Conservation (phyloP, 1,140 invertebrate genomes). For the Lordiphosa clarofinis region DNA sequence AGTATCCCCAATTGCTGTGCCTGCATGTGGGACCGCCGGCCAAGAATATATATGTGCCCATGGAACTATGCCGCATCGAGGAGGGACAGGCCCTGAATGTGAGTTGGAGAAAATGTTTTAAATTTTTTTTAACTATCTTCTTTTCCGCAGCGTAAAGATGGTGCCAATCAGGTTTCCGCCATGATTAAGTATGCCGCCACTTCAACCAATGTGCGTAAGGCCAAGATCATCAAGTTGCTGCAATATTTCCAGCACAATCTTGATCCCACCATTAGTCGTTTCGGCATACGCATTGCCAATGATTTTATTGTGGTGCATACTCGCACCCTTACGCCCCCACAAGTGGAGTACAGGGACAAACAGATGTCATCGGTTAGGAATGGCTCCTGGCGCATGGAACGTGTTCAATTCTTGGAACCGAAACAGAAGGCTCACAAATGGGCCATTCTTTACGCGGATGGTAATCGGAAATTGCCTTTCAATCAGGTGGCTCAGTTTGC, state of each 20-base stretch:
- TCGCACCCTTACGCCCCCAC: slow-evolving; percentile 82
- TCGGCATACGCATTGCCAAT: slow-evolving; percentile 81
- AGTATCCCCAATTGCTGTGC: slow-evolving; percentile 82
- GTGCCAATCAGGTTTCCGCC: slow-evolving; percentile 81
- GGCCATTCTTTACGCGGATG: slow-evolving; percentile 41
- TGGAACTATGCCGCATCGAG: slow-evolving; percentile 83
- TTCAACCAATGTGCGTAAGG: slow-evolving; percentile 81
- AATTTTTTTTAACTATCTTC: no score
- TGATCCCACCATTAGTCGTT: slow-evolving; percentile 81
- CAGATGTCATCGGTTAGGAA: slow-evolving; percentile 12
- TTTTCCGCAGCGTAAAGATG: slow-evolving; percentile 80
- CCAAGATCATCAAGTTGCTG: slow-evolving; percentile 84
- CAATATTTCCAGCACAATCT: slow-evolving; percentile 80
- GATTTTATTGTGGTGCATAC: slow-evolving; percentile 82
- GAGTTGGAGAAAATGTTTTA: slow-evolving; percentile 6
- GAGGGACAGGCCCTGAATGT: slow-evolving; percentile 82
- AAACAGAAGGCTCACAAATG: slow-evolving; percentile 52
- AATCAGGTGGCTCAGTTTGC: slow-evolving; percentile 18
- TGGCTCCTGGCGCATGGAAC: slow-evolving; percentile 59
- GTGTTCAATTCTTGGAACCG: slow-evolving; percentile 24
- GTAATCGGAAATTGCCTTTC: slow-evolving; percentile 10
- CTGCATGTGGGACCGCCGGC: slow-evolving; percentile 82
- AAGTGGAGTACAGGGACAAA: slow-evolving; percentile 79
- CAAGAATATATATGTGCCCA: slow-evolving; percentile 82
- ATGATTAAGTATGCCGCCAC: slow-evolving; percentile 86